A percentile compares a stretch with the other conserved stretches of the same genome.
phyloP scores from a whole-genome alignment of 2,888 invertebrate species.

The Microchrysa polita region DNA sequence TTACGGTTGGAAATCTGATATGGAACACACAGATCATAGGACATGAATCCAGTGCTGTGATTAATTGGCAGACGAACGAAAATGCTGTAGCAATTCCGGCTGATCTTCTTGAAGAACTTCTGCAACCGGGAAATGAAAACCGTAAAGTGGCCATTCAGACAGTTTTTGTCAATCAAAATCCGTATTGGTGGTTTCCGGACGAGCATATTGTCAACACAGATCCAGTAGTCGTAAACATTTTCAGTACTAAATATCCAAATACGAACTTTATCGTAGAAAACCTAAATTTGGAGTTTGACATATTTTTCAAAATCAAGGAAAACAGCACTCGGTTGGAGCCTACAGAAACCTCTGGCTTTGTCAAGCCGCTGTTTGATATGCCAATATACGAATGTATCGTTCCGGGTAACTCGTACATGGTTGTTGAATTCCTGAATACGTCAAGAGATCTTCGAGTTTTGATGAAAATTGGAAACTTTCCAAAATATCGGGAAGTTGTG shows the following conservation, averaged over 20 bases:
- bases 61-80: not conserved
- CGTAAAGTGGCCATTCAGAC: conserved; percentile 35
- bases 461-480: conserved; percentile 47
- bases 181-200: conserved; percentile 57
- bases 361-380: conserved; percentile 52
- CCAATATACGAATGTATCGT: conserved; percentile 51
- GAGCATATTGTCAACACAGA: conserved; percentile 49
- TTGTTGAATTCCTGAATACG: conserved; percentile 49
- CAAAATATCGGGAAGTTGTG: conserved; percentile 49
- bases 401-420: conserved; percentile 51
- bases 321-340: not conserved
- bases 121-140: not conserved
- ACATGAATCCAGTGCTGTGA: not conserved
- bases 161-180: conserved; percentile 48
- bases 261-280: not conserved
- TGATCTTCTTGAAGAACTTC: not conserved
- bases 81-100: not conserved
- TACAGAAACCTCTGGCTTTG: conserved; percentile 38
- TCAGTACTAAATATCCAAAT: not conserved
- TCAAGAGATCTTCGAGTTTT: conserved; percentile 49
- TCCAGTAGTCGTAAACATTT: conserved; percentile 48
- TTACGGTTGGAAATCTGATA: not conserved
- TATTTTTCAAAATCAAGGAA: conserved; percentile 26
- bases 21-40: conserved; percentile 26
- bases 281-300: not conserved